These are phyloP conservation scores for Invenusta paracnida DNA, from an alignment of 2,888 invertebrate species.

Conservation along the genomic window DNA sequence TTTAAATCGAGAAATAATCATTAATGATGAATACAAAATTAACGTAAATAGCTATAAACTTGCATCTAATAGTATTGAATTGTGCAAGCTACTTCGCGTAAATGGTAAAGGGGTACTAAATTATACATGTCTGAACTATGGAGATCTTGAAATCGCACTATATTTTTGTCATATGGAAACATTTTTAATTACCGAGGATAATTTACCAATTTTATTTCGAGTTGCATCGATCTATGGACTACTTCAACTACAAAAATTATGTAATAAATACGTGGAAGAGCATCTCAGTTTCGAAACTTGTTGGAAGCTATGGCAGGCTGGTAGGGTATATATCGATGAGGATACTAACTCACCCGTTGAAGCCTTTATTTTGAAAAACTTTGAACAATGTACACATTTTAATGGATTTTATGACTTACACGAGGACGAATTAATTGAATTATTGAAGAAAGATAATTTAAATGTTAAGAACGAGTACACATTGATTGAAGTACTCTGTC, in stretches of 20 bases:
- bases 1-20: constrained; percentile 30
- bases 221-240: constrained; percentile 8
- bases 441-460: constrained; percentile 20
- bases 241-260: background rate
- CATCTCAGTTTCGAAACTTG: background rate
- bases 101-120: background rate
- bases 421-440: background rate
- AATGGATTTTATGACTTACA: background rate
- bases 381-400: background rate
- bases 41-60: constrained; percentile 35
- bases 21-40: constrained; percentile 12
- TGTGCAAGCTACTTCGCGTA: constrained; percentile 9
- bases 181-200: background rate
- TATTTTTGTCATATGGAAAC: constrained; percentile 26
- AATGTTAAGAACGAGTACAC: constrained; percentile 26
- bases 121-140: background rate
- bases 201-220: background rate
- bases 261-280: background rate
- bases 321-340: background rate
- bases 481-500: constrained; percentile 26
- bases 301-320: constrained; percentile 27
- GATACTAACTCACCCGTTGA: background rate
- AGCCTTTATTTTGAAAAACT: constrained; percentile 21
- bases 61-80: constrained; percentile 32
- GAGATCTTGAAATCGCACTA: constrained; percentile 18